These are phyloP conservation scores for Leucoma salicis DNA, from an alignment of 2,888 invertebrate genomes.

Conservation along the genomic window DNA sequence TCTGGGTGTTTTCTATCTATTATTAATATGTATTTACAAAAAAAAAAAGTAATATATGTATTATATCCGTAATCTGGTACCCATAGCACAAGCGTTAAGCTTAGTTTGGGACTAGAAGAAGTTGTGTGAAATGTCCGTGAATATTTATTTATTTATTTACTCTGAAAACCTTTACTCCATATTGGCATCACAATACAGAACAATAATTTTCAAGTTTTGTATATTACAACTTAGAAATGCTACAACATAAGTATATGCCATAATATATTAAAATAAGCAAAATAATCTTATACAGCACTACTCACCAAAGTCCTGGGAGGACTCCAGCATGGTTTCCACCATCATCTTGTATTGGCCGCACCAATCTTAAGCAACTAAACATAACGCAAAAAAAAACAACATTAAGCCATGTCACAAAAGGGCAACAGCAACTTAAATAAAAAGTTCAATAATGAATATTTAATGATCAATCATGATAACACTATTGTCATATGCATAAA, in stretches of 20 bases:
- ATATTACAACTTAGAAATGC: neutral
- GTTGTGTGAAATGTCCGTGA: no score
- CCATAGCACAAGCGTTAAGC: no score
- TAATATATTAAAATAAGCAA: neutral
- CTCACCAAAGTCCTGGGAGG: conserved; percentile 77
- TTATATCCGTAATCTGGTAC: no score
- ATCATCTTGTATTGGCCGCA: conserved; percentile 65
- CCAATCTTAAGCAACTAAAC: conserved; percentile 51
- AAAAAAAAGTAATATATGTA: no score
- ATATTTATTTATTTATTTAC: no score
- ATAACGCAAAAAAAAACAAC: conserved; percentile 51
- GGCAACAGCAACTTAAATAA: neutral
- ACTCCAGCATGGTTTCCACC: conserved; percentile 77
- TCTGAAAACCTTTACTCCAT: no score
- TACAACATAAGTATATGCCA: neutral
- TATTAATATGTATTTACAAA: no score
- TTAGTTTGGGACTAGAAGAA: no score
- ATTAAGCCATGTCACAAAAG: conserved; percentile 8
- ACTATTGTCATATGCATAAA: neutral
- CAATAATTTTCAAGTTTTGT: no score
- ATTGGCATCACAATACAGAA: no score
- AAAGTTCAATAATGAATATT: neutral
- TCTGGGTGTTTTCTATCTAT: no score
- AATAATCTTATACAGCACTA: conserved; percentile 12
- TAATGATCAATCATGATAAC: neutral